Evolutionary conservation across 2,113 vertebrate species (phyloP).

Genomic region (Casuarius casuarius): DNA sequence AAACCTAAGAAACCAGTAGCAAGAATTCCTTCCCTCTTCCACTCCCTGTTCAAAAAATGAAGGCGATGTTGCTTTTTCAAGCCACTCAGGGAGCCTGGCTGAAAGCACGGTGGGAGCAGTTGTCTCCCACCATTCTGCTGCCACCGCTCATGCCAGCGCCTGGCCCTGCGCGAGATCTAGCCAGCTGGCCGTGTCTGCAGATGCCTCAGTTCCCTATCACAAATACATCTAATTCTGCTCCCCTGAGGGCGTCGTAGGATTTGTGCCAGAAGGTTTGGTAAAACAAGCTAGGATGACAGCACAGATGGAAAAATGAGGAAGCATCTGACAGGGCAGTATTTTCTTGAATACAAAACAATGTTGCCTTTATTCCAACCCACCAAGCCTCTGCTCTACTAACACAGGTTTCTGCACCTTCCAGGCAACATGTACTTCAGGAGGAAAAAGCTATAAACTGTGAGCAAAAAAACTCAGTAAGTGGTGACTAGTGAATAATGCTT

Average conservation of each 20-base stretch:
- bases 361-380: background rate
- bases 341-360: background rate
- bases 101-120: rapidly evolving
- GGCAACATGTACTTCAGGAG: background rate
- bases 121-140: background rate
- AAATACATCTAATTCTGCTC: background rate
- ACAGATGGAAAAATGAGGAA: background rate
- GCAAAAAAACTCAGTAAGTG: background rate
- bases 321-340: background rate
- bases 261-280: background rate
- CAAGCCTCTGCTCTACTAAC: background rate
- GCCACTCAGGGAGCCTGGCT: background rate
- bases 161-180: background rate
- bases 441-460: background rate
- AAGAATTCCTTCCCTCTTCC: background rate
- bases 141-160: background rate
- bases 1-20: background rate
- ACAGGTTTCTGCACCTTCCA: background rate
- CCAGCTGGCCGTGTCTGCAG: background rate
- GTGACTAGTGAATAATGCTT: background rate
- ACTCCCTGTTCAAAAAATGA: background rate
- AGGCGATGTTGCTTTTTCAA: background rate
- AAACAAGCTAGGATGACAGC: background rate
- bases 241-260: rapidly evolving
- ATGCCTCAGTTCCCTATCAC: background rate